phyloP scores from a whole-genome alignment of 2,113 vertebrate species.

The Petrocephalus microphthalmus region DNA sequence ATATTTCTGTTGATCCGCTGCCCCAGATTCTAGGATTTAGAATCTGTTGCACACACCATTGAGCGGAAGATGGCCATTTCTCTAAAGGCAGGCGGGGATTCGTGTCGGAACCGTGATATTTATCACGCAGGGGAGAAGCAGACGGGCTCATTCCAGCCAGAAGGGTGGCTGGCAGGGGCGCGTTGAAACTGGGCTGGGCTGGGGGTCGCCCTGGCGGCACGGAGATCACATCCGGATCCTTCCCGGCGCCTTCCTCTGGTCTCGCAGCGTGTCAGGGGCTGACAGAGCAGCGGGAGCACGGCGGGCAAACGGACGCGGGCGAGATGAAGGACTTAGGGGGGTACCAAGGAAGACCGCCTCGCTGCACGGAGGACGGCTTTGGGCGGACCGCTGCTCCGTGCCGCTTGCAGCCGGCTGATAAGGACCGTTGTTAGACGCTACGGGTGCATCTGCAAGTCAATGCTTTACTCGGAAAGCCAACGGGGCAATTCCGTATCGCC shows the following conservation, averaged over 20 bases:
- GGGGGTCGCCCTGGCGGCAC: not conserved
- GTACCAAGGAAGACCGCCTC: not conserved
- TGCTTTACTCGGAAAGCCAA: not conserved
- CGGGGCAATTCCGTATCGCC: not conserved
- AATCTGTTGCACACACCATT: not conserved
- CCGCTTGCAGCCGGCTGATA: not conserved
- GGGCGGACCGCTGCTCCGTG: not conserved
- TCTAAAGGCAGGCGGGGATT: not conserved
- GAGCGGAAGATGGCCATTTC: not conserved
- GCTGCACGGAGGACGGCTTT: not conserved
- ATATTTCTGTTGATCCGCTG: not conserved
- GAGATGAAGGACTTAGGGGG: not conserved
- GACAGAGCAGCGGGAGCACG: not conserved
- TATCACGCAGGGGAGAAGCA: not conserved
- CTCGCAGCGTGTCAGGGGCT: not conserved
- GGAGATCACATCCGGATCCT: not conserved
- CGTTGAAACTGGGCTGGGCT: not conserved
- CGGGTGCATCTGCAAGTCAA: not conserved
- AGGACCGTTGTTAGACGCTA: not conserved
- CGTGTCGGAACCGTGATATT: not conserved
- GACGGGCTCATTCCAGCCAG: not conserved
- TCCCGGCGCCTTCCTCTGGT: not conserved
- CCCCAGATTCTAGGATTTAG: not conserved
- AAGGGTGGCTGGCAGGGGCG: not conserved
- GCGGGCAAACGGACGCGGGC: not conserved